Conservation (phyloP, 1,140 invertebrate genomes). For the Dendrolimus punctatus region DNA sequence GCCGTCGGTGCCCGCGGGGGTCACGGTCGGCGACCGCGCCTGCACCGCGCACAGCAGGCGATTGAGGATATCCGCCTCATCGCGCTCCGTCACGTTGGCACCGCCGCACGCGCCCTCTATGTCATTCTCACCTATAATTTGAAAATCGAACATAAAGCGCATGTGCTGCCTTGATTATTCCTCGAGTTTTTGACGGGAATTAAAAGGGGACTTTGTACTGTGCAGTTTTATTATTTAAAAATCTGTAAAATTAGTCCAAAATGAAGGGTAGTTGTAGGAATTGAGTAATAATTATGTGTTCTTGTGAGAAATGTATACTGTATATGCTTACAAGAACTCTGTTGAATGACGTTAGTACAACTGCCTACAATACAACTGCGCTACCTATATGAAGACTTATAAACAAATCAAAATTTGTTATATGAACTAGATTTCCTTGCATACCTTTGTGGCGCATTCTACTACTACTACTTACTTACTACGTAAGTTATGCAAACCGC, state of each 20-base stretch:
- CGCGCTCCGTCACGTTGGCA: constrained; percentile 1
- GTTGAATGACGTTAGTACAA: no score
- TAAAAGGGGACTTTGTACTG: neutral
- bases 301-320: no score
- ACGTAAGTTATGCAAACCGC: no score
- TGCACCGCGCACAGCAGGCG: constrained; percentile 41
- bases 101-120: constrained; percentile 32
- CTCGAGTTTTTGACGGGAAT: neutral
- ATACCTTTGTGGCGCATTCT: no score
- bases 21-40: constrained; percentile 5
- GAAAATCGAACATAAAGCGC: neutral
- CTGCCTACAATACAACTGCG: neutral
- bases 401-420: neutral
- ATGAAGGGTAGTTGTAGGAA: no score
- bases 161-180: neutral
- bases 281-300: no score
- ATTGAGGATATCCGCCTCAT: constrained; percentile 31
- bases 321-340: no score
- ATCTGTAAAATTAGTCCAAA: no score
- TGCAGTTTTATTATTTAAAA: no score
- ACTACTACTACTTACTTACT: no score
- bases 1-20: constrained; percentile 31
- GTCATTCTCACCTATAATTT: constrained; percentile 47
- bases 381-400: neutral
- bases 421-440: no score